Percentiles rank a stretch among this genome's conserved stretches.
Conservation (phyloP, 2,797 vertebrate species). For the Bovichtus diacanthus region DNA sequence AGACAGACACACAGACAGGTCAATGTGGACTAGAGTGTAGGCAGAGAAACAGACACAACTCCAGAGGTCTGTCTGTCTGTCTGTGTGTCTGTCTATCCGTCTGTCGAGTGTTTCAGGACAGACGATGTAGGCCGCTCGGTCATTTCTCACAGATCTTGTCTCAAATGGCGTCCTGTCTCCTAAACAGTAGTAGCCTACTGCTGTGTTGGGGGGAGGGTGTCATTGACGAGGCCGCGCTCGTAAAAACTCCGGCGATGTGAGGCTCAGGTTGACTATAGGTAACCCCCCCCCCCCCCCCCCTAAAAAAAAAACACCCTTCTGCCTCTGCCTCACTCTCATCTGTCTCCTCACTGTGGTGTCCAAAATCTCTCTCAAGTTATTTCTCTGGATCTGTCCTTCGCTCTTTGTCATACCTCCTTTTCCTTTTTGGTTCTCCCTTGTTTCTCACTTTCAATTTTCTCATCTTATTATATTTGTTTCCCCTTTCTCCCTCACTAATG, state of each 20-base stretch:
- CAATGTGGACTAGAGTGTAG: constrained; percentile 80
- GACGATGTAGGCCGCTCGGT: constrained; percentile 82
- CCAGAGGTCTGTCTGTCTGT: constrained; percentile 89
- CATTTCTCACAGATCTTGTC: constrained; percentile 75
- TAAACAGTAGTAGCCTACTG: constrained; percentile 68
- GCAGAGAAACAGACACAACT: constrained; percentile 85
- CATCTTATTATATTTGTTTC: constrained; percentile 40
- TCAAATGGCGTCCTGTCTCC: constrained; percentile 77
- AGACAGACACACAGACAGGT: constrained; percentile 89
- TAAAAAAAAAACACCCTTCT: constrained; percentile 35
- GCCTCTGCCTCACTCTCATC: constrained; percentile 68
- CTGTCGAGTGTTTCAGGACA: constrained; percentile 84
- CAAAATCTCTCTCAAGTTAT: constrained; percentile 45
- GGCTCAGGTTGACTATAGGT: constrained; percentile 83
- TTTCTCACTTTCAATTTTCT: constrained; percentile 37
- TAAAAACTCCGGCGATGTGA: constrained; percentile 77
- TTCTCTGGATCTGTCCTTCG: constrained; percentile 50
- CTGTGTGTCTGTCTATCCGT: constrained; percentile 88
- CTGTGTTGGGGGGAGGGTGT: constrained; percentile 68
- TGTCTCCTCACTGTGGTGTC: constrained; percentile 62
- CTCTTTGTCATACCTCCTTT: constrained; percentile 45
- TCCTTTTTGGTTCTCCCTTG: constrained; percentile 43
- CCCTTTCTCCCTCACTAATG: constrained; percentile 28
- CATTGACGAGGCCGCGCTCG: constrained; percentile 69
- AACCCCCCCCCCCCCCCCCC: constrained; percentile 57